Evolutionary conservation across 2,797 vertebrate genomes (phyloP).

Genomic region (Rhyacichthys aspro): DNA sequence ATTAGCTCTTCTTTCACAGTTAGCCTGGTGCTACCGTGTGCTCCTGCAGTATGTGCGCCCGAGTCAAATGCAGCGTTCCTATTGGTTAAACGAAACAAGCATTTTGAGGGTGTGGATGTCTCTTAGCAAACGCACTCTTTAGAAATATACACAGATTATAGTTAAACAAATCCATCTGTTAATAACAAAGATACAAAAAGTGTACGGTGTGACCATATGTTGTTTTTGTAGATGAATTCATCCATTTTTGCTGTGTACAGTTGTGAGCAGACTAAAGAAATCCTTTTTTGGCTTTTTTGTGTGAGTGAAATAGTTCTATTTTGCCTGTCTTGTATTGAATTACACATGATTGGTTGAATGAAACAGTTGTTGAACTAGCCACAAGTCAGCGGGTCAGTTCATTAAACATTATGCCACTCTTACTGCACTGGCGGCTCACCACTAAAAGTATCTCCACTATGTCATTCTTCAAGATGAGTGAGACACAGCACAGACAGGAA

Average conservation of each 20-base stretch:
- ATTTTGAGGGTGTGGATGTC: too few relatives aligned
- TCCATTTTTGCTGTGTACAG: slow-evolving; percentile 10
- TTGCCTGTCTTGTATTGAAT: slow-evolving; percentile 31
- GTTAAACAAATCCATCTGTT: slow-evolving; percentile 9
- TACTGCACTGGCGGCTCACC: slow-evolving; percentile 49
- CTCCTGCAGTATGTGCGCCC: too few relatives aligned
- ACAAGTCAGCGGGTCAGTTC: slow-evolving; percentile 56
- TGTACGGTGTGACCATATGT: slow-evolving; percentile 12
- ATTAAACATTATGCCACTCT: slow-evolving; percentile 63
- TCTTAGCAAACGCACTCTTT: neutral
- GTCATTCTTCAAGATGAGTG: slow-evolving; percentile 69
- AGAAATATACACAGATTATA: neutral
- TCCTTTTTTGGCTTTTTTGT: slow-evolving; percentile 4
- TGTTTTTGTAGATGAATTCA: slow-evolving; percentile 10
- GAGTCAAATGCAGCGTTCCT: too few relatives aligned
- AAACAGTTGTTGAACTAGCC: slow-evolving; percentile 39
- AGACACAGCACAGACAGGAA: slow-evolving; percentile 64
- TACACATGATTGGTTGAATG: slow-evolving; percentile 36
- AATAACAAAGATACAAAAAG: neutral
- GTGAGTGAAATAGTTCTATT: slow-evolving; percentile 18
- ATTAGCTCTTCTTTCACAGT: too few relatives aligned
- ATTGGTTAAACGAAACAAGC: too few relatives aligned
- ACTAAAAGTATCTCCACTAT: slow-evolving; percentile 35
- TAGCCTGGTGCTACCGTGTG: too few relatives aligned
- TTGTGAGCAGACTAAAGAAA: neutral